Conservation (phyloP, 2,797 vertebrate genomes). For the Balearica regulorum region DNA sequence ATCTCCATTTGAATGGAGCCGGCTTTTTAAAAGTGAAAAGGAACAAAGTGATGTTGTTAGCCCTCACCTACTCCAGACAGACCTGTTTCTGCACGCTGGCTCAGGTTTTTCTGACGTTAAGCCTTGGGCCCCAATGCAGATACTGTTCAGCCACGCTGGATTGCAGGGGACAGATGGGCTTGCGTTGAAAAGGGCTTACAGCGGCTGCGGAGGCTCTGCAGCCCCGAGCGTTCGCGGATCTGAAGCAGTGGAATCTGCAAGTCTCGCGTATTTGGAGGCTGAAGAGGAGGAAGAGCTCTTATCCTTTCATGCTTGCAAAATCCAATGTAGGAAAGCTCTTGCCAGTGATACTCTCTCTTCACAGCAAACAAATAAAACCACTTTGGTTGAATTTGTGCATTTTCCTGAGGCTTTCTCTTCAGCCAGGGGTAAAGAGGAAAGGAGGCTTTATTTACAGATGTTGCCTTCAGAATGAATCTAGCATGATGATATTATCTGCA, state of each 20-base stretch:
- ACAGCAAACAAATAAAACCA: not conserved
- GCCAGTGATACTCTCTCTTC: not conserved
- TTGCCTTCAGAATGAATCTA: not conserved
- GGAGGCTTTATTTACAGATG: conserved; percentile 5
- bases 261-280: not conserved
- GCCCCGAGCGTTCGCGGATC: rapidly evolving
- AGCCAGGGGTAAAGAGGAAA: not conserved
- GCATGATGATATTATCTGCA: not conserved
- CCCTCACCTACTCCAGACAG: not conserved
- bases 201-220: not conserved
- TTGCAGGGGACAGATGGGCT: not conserved
- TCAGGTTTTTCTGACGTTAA: not conserved
- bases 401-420: conserved; percentile 24
- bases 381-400: not conserved
- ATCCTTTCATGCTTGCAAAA: not conserved
- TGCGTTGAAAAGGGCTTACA: not conserved
- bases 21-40: not conserved
- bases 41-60: not conserved
- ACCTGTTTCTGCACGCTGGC: not conserved
- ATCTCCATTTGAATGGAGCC: rapidly evolving
- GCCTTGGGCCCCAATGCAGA: not conserved
- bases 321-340: not conserved
- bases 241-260: not conserved
- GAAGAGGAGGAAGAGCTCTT: conserved; percentile 1
- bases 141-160: not conserved